These are phyloP conservation scores for Oryzias sinensis DNA, from an alignment of 2,797 vertebrate genomes.

Conservation along the genomic window DNA sequence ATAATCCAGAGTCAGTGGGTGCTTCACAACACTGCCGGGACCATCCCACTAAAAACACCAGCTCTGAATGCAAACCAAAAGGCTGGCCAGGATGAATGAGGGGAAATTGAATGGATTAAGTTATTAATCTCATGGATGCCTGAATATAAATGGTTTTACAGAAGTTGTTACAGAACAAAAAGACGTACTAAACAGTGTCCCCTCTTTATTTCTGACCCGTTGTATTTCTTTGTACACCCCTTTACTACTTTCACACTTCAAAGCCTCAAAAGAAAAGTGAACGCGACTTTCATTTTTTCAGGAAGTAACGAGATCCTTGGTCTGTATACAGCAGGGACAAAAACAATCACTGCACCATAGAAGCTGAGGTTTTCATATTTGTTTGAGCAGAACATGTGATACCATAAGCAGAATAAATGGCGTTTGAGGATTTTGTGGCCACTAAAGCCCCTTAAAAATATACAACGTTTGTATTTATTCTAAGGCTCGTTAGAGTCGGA, in stretches of 20 bases:
- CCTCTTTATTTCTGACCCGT: slow-evolving; percentile 17
- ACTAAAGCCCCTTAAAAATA: slow-evolving; percentile 71
- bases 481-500: slow-evolving; percentile 45
- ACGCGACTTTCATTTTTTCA: slow-evolving; percentile 32
- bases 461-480: slow-evolving; percentile 70
- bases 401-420: slow-evolving; percentile 66
- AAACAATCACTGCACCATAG: slow-evolving; percentile 34
- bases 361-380: slow-evolving; percentile 63
- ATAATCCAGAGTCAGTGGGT: slow-evolving; percentile 77
- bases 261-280: slow-evolving; percentile 19
- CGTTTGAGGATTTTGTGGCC: slow-evolving; percentile 68
- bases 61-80: slow-evolving; percentile 65
- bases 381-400: slow-evolving; percentile 64
- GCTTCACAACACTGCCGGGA: slow-evolving; percentile 69
- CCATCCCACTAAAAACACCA: slow-evolving; percentile 47
- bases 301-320: slow-evolving; percentile 54
- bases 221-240: slow-evolving; percentile 21
- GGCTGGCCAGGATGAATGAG: slow-evolving; percentile 36
- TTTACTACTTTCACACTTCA: slow-evolving; percentile 47
- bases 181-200: slow-evolving; percentile 28
- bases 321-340: slow-evolving; percentile 33
- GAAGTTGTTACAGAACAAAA: slow-evolving; percentile 17
- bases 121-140: slow-evolving; percentile 58
- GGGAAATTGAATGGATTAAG: slow-evolving; percentile 40
- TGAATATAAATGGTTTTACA: slow-evolving; percentile 51